Conservation (phyloP, 1,140 invertebrate genomes). For the Nilaparvata lugens region DNA sequence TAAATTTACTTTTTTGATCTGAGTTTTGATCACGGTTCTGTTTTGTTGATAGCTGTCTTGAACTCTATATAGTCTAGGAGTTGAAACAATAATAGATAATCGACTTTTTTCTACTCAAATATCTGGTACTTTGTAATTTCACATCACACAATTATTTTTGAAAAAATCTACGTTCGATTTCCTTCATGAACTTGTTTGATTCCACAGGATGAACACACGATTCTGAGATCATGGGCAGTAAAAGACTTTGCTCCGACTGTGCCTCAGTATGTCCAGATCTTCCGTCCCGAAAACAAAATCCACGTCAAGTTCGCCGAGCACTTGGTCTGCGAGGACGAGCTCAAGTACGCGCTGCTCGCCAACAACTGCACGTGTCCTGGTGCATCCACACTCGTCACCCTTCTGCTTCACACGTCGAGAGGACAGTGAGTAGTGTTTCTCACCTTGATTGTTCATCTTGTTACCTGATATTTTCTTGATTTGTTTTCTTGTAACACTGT, state of each 20-base stretch:
- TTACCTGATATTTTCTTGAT: neutral
- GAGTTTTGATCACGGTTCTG: too few relatives aligned
- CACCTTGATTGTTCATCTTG: neutral
- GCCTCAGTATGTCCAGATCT: constrained; percentile 96
- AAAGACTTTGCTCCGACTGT: constrained; percentile 95
- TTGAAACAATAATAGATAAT: too few relatives aligned
- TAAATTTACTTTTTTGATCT: too few relatives aligned
- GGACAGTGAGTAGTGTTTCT: constrained; percentile 76
- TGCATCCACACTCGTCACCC: constrained; percentile 89
- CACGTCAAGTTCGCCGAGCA: constrained; percentile 98
- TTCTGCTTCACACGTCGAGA: constrained; percentile 88
- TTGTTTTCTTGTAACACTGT: too few relatives aligned
- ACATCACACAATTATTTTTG: too few relatives aligned
- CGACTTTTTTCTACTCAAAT: too few relatives aligned
- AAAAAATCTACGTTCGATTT: too few relatives aligned
- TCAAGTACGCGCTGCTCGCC: constrained; percentile 92
- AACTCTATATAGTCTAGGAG: too few relatives aligned
- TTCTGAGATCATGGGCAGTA: constrained; percentile 94
- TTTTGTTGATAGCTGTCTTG: too few relatives aligned
- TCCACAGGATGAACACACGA: constrained; percentile 85
- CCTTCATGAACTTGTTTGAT: constrained; percentile 4
- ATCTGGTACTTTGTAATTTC: too few relatives aligned
- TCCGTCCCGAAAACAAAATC: constrained; percentile 94
- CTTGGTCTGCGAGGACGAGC: constrained; percentile 95
- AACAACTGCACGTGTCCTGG: constrained; percentile 98